Evolutionary conservation across 37 sponge, comb jelly and placozoan species (phyloP), one percentile per base, ranked within the genome.

Genomic region (Amphimedon queenslandica): DNA sequence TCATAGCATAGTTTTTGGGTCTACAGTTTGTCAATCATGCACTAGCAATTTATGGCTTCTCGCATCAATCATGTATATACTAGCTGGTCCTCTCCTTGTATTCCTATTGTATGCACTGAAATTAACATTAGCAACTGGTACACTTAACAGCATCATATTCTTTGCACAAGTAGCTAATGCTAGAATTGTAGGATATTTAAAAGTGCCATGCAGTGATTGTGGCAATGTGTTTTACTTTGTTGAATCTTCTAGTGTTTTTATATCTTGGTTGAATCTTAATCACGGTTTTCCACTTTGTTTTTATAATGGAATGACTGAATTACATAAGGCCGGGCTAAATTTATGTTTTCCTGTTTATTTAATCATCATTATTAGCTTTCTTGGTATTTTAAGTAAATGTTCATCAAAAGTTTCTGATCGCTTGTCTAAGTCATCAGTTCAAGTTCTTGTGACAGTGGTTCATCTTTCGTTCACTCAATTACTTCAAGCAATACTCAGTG

Each of bases 11-110:
- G 66, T 37, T n/a, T 36, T 71, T 71, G 67, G 77, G 20, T 55
- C 61, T 23, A n/a, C 40, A n/a, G n/a, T n/a, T n/a, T n/a, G n/a
- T n/a, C n/a, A n/a, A n/a, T n/a, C n/a, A n/a, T n/a, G n/a, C n/a
- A n/a, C n/a, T n/a, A n/a, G n/a, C n/a, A n/a, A n/a, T n/a, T n/a
- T n/a, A n/a, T n/a, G n/a, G n/a, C n/a, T n/a, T n/a, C n/a, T n/a
- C n/a, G n/a, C n/a, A n/a, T n/a, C n/a, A n/a, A n/a, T n/a, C n/a
- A n/a, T n/a, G 4, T 76, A 51, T 60, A 58, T 37, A 37, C 20
- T 47, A 2, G 24, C 33, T 37, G 84, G 84, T 2, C 31, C 72
- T 5, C 3, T 84, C 24, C 57, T 84, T 37, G 41, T 84, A 38
- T 40, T 41, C 56, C n/a, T n/a, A n/a, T n/a, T n/a, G n/a, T n/a